Conservation (phyloP, 2,113 vertebrate genomes). For the Caranx melampygus region DNA sequence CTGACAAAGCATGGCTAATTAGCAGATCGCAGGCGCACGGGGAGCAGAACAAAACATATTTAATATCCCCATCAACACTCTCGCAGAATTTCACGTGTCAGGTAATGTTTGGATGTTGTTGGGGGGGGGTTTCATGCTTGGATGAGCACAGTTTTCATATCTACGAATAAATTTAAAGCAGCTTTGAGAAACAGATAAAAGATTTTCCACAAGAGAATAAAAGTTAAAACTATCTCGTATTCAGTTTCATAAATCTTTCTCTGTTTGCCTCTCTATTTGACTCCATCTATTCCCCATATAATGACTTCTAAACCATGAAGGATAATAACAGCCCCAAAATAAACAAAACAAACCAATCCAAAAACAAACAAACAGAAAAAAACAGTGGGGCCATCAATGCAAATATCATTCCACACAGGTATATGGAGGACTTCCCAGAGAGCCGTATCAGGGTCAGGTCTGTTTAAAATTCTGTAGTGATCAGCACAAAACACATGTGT, state of each 20-base stretch:
- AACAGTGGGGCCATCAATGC: neutral
- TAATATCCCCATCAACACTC: constrained; percentile 71
- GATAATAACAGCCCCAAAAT: neutral
- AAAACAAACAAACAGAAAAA: neutral
- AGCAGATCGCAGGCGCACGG: constrained; percentile 70
- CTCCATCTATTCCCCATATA: constrained; percentile 11
- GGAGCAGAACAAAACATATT: constrained; percentile 76
- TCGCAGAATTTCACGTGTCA: constrained; percentile 61
- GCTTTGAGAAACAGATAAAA: constrained; percentile 4
- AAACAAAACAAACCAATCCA: neutral
- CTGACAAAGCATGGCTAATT: constrained; percentile 82
- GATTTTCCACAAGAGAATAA: neutral
- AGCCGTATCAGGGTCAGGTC: constrained; percentile 15
- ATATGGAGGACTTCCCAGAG: constrained; percentile 3
- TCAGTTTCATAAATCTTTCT: constrained; percentile 13
- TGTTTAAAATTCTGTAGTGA: constrained; percentile 41
- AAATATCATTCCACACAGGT: constrained; percentile 12
- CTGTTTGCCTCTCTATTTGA: neutral
- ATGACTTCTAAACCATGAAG: neutral
- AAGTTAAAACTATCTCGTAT: constrained; percentile 12
- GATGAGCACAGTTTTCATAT: constrained; percentile 6
- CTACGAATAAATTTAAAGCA: constrained; percentile 24
- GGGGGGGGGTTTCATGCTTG: constrained; percentile 16
- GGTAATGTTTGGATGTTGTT: constrained; percentile 52
- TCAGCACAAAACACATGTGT: constrained; percentile 40